These are phyloP conservation scores for Nycticorax nycticorax DNA, from an alignment of 2,113 vertebrate genomes.

Conservation along the genomic window DNA sequence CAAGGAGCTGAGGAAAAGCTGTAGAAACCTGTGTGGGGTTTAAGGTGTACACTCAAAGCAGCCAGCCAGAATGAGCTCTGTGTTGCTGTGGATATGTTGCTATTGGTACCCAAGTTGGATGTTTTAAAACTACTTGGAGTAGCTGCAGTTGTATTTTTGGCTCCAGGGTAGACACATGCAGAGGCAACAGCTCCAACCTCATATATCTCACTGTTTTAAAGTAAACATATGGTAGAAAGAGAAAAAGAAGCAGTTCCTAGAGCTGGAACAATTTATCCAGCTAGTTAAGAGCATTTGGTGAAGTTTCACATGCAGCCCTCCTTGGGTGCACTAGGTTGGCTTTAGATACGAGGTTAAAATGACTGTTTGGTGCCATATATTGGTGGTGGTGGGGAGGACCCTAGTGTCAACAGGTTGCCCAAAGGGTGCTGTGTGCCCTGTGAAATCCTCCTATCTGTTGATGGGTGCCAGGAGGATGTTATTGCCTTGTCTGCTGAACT, in stretches of 20 bases:
- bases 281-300: neutral
- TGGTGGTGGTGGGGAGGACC: too few species aligned
- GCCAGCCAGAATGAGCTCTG: rapidly evolving
- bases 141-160: neutral
- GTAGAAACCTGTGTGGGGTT: neutral
- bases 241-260: neutral
- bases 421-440: rapidly evolving
- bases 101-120: neutral
- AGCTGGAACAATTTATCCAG: neutral
- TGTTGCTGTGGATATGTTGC: neutral
- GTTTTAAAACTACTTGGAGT: neutral
- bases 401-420: neutral
- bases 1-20: neutral
- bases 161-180: neutral
- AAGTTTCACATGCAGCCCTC: neutral
- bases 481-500: neutral
- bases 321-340: neutral
- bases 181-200: neutral
- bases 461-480: neutral
- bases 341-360: neutral
- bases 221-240: neutral
- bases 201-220: neutral
- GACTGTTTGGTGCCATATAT: neutral
- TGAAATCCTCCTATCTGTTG: neutral
- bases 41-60: neutral